phyloP scores from a whole-genome alignment of 2,888 invertebrate genomes.

The Diploptera punctata region DNA sequence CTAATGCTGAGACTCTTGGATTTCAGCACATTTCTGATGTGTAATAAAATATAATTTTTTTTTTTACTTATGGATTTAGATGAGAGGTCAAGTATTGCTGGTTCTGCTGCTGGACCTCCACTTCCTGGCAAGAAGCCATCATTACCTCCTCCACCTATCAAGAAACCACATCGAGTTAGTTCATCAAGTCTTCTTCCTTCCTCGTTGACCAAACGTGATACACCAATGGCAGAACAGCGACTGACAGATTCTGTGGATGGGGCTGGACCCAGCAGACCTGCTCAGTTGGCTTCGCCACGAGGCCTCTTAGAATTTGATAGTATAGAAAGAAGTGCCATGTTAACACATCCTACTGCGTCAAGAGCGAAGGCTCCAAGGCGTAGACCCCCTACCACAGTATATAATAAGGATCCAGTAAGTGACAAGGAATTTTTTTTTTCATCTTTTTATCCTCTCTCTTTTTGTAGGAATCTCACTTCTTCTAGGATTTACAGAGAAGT shows the following conservation, averaged over 20 bases:
- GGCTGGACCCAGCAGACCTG: conserved; percentile 29
- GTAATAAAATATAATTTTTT: no score
- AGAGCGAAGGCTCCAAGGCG: conserved; percentile 70
- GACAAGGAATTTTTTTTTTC: background rate
- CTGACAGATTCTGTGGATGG: conserved; percentile 33
- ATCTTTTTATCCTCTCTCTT: no score
- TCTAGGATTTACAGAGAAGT: no score
- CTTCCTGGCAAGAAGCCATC: conserved; percentile 48
- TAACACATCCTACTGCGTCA: conserved; percentile 59
- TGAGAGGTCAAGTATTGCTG: background rate
- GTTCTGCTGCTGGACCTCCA: conserved; percentile 33
- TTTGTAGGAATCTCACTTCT: no score
- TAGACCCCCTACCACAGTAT: conserved; percentile 60
- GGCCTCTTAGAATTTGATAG: conserved; percentile 55
- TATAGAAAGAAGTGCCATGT: conserved; percentile 56
- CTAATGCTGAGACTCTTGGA: no score
- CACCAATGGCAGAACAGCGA: background rate
- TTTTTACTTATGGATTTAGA: no score
- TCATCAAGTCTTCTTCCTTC: conserved; percentile 7
- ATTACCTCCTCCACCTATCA: conserved; percentile 47
- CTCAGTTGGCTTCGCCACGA: conserved; percentile 30
- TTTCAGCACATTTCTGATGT: no score
- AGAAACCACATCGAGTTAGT: conserved; percentile 47
- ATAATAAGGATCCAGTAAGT: conserved; percentile 29
- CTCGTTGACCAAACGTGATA: background rate